phyloP scores from a whole-genome alignment of 2,888 invertebrate genomes.

The Morpho helenor region DNA sequence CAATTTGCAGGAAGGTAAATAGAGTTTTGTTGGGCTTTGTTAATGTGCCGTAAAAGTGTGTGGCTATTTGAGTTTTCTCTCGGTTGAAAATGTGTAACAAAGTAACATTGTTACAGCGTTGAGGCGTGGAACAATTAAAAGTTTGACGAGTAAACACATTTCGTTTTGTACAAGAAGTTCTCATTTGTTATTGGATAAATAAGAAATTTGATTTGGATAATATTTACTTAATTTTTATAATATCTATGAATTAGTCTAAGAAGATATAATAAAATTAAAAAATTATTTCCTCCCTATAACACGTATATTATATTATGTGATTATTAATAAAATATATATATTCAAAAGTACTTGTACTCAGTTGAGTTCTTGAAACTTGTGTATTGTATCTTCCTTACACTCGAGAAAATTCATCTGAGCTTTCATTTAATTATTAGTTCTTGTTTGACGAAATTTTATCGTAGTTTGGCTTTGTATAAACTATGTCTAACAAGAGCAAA shows the following conservation, averaged over 20 bases:
- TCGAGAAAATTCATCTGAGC: too few species aligned
- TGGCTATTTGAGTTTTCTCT: constrained; percentile 14
- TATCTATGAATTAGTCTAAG: background rate
- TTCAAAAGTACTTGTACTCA: too few species aligned
- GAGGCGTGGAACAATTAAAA: constrained; percentile 8
- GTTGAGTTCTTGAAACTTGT: too few species aligned
- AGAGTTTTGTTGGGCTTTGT: constrained; percentile 22
- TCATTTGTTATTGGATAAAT: background rate
- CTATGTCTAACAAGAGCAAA: too few species aligned
- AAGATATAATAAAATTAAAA: too few species aligned
- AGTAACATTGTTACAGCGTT: constrained; percentile 1
- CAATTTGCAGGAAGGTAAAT: constrained; percentile 30
- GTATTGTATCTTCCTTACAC: too few species aligned
- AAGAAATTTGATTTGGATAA: background rate
- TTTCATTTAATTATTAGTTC: too few species aligned
- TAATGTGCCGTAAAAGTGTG: constrained; percentile 20
- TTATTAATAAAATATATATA: too few species aligned
- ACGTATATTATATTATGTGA: too few species aligned
- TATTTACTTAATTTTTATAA: background rate
- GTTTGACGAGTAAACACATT: background rate
- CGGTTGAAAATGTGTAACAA: constrained; percentile 11
- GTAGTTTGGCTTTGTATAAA: too few species aligned
- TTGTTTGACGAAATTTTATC: too few species aligned
- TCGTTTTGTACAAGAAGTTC: background rate
- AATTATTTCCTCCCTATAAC: too few species aligned